These are phyloP conservation scores for Vanacampus margaritifer DNA, from an alignment of 2,113 vertebrate species.

Conservation along the genomic window DNA sequence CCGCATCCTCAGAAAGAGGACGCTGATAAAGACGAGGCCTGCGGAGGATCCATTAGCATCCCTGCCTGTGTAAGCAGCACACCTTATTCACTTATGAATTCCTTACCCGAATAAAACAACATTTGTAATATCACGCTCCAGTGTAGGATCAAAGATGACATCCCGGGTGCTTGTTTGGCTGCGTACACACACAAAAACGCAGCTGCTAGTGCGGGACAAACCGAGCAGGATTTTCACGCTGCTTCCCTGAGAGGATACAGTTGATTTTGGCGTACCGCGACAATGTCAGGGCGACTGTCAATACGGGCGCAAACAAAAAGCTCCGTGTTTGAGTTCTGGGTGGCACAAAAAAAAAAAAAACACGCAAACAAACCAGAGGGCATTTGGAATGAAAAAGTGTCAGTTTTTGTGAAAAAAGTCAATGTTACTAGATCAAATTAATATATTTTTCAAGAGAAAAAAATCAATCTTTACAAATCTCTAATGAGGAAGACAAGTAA, in stretches of 20 bases:
- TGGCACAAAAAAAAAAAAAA: slow-evolving; percentile 35
- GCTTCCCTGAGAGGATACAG: slow-evolving; percentile 35
- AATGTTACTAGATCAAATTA: too few species aligned
- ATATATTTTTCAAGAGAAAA: too few species aligned
- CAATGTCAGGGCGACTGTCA: slow-evolving; percentile 44
- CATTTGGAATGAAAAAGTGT: neutral
- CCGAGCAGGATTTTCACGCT: slow-evolving; percentile 11
- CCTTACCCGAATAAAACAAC: slow-evolving; percentile 13
- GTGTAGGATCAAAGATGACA: slow-evolving; percentile 25
- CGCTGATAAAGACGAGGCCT: slow-evolving; percentile 17
- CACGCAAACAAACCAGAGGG: slow-evolving; percentile 39
- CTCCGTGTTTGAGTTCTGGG: slow-evolving; percentile 59
- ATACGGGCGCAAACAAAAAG: slow-evolving; percentile 40
- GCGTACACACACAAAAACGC: neutral
- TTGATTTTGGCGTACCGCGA: slow-evolving; percentile 51
- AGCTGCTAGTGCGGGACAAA: slow-evolving; percentile 34
- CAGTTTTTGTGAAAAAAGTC: too few species aligned
- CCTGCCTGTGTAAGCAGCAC: slow-evolving; percentile 11
- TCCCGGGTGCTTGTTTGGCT: slow-evolving; percentile 1
- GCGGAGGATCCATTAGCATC: slow-evolving; percentile 31
- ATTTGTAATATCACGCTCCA: neutral
- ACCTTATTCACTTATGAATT: slow-evolving; percentile 21
- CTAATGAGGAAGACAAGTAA: too few species aligned
- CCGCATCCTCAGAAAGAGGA: slow-evolving; percentile 53
- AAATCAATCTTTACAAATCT: too few species aligned